A percentile compares a stretch with the other conserved stretches of the same genome.
phyloP scores from a whole-genome alignment of 2,113 vertebrate species.

The Spilogale gracilis region DNA sequence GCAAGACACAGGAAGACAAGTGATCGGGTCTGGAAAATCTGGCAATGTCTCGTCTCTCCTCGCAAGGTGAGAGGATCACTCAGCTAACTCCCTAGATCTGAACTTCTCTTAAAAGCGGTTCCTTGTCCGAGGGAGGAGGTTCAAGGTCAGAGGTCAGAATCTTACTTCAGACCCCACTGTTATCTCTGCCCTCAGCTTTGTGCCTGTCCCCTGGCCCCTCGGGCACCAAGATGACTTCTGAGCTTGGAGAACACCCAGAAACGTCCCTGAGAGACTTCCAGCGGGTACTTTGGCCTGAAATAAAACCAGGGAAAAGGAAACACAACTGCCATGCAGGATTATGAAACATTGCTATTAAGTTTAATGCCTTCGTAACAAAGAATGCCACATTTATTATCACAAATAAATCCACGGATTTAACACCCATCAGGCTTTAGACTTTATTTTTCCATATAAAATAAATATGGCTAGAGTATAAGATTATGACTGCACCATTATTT shows the following conservation, averaged over 20 bases:
- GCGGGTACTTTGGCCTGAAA: not conserved
- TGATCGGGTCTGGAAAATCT: not conserved
- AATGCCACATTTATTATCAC: constrained; percentile 83
- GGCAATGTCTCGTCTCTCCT: not conserved
- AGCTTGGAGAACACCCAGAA: not conserved
- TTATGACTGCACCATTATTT: constrained; percentile 86
- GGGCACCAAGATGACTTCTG: not conserved
- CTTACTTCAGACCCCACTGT: not conserved
- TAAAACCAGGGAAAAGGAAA: constrained; percentile 62
- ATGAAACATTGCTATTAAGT: constrained; percentile 79
- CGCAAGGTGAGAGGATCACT: not conserved
- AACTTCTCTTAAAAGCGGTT: not conserved
- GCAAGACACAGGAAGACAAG: not conserved
- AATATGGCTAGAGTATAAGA: constrained; percentile 85
- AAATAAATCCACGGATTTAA: constrained; percentile 85
- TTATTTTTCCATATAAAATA: constrained; percentile 89
- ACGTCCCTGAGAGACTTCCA: not conserved
- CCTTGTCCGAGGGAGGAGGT: not conserved
- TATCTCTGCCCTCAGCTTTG: not conserved
- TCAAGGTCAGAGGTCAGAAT: not conserved
- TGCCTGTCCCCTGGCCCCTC: not conserved
- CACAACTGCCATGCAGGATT: constrained; percentile 51
- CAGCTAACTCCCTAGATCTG: not conserved
- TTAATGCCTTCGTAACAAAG: constrained; percentile 84
- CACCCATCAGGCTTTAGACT: constrained; percentile 81